Evolutionary conservation across 2,888 invertebrate genomes (phyloP).

Genomic region (Mayetiola destructor): DNA sequence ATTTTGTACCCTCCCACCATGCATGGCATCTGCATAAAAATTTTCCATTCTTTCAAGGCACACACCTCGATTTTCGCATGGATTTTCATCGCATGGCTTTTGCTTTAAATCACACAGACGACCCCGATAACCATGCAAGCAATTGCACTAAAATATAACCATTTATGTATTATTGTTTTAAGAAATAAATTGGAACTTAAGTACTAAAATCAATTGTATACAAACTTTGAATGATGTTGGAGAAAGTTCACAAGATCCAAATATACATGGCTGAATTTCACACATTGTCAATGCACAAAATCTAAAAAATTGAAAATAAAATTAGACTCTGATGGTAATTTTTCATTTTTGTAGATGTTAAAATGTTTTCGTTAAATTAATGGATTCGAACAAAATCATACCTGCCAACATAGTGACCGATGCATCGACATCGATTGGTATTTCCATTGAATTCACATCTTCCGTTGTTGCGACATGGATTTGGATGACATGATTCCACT

Average conservation of each 20-base stretch:
- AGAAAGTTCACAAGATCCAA: conserved; percentile 39
- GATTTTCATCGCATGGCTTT: conserved; percentile 54
- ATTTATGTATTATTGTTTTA: neutral
- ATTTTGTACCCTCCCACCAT: conserved; percentile 56
- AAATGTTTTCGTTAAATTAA: too few relatives aligned
- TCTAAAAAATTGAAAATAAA: conserved; percentile 26
- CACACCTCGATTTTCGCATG: conserved; percentile 60
- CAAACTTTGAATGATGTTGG: conserved; percentile 31
- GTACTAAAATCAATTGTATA: neutral
- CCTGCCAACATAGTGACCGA: conserved; percentile 56
- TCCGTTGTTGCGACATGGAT: conserved; percentile 58
- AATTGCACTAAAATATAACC: conserved; percentile 40
- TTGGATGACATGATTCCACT: conserved; percentile 55
- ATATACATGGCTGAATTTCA: conserved; percentile 45
- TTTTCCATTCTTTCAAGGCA: conserved; percentile 52
- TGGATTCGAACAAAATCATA: conserved; percentile 16
- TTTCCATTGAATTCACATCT: conserved; percentile 46
- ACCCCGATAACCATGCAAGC: conserved; percentile 53
- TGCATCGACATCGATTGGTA: conserved; percentile 51
- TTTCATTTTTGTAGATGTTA: neutral
- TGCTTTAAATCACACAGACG: conserved; percentile 50
- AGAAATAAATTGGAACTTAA: neutral
- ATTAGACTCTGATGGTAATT: neutral
- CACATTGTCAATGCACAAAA: conserved; percentile 65
- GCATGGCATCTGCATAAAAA: conserved; percentile 61